Evolutionary conservation across 2,797 vertebrate species (phyloP).

Genomic region (Lacerta viridis): DNA sequence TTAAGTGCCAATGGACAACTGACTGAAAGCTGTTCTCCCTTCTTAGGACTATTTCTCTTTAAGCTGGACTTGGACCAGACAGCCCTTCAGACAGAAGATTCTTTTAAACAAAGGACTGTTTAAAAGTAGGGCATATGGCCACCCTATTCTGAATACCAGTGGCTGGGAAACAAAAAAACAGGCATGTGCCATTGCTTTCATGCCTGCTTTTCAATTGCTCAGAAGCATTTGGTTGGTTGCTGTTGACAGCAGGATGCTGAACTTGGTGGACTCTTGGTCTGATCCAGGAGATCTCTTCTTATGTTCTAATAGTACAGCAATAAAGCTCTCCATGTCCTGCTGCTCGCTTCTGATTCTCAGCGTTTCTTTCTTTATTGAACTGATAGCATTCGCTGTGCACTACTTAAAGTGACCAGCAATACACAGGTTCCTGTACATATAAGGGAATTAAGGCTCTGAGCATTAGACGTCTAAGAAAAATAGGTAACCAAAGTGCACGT

Average conservation of each 20-base stretch:
- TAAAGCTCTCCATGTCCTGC: not conserved
- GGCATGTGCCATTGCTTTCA: not conserved
- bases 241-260: not conserved
- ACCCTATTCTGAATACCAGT: not conserved
- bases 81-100: no score
- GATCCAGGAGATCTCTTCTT: no score
- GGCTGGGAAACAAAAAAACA: not conserved
- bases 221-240: not conserved
- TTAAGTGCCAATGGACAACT: no score
- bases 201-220: not conserved
- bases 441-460: not conserved
- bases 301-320: no score
- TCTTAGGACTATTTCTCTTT: no score
- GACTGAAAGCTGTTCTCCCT: no score
- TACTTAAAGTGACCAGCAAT: not conserved
- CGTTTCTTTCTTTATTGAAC: not conserved
- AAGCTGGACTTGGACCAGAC: no score
- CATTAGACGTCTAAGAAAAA: not conserved
- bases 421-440: not conserved
- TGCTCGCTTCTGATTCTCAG: not conserved
- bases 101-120: no score
- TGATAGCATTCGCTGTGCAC: not conserved
- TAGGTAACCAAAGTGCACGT: not conserved
- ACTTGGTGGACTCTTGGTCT: not conserved
- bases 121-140: no score